These are phyloP conservation scores for Lasiurus borealis DNA, from an alignment of 2,113 vertebrate genomes.

Conservation along the genomic window DNA sequence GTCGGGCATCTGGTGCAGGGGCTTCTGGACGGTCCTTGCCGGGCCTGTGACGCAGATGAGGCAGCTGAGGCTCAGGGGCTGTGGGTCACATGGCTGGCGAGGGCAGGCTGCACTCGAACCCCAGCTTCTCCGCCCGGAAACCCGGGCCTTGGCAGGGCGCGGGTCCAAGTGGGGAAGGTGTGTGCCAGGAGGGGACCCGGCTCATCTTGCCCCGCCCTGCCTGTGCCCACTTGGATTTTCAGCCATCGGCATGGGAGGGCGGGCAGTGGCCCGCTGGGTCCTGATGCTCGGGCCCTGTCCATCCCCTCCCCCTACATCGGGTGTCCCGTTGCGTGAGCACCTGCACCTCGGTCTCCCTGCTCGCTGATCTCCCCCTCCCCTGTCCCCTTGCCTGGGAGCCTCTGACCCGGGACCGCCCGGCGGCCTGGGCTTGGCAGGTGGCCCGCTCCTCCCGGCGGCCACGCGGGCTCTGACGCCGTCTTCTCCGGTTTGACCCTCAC, in stretches of 20 bases:
- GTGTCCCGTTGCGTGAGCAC: fast-evolving
- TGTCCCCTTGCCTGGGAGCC: neutral
- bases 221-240: fast-evolving
- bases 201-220: too few relatives aligned
- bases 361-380: too few relatives aligned
- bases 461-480: slow-evolving; percentile 15
- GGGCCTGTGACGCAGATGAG: fast-evolving
- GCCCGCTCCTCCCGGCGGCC: neutral
- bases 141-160: fast-evolving
- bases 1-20: fast-evolving
- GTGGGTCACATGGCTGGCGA: slow-evolving; percentile 74
- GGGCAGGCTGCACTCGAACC: slow-evolving; percentile 31
- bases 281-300: neutral
- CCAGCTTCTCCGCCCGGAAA: neutral
- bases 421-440: neutral
- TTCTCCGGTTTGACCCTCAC: slow-evolving; percentile 78
- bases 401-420: fast-evolving
- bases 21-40: neutral
- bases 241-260: fast-evolving
- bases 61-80: slow-evolving; percentile 40
- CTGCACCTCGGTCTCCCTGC: fast-evolving
- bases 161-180: neutral
- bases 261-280: fast-evolving
- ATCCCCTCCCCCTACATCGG: neutral
- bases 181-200: neutral